A percentile compares a stretch with the other conserved stretches of the same genome.
Evolutionary conservation across 2,113 vertebrate genomes (phyloP).

Genomic region (Pogonocichla stellata): DNA sequence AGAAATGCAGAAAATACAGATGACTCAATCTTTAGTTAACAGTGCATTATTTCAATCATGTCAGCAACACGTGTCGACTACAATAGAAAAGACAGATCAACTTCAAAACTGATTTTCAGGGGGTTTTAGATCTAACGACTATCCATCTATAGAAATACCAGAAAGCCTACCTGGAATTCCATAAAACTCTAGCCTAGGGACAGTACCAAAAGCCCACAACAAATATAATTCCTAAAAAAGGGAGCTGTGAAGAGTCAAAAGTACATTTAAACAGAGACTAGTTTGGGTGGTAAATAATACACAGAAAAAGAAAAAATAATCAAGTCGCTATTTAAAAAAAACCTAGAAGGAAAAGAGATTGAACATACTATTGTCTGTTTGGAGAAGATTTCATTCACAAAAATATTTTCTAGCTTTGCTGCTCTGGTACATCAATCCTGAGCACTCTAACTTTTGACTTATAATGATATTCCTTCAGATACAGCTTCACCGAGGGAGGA

Average conservation of each 20-base stretch:
- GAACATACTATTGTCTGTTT: not conserved
- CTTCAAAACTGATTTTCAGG: slow-evolving; percentile 27
- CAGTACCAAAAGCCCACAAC: slow-evolving; percentile 48
- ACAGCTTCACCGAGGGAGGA: slow-evolving; percentile 89
- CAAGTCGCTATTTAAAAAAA: not conserved
- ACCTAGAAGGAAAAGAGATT: not conserved
- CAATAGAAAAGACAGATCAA: slow-evolving; percentile 67
- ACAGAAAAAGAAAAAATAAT: not conserved
- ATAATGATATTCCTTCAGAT: slow-evolving; percentile 93
- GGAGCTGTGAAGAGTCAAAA: slow-evolving; percentile 42
- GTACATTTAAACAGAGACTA: slow-evolving; percentile 26
- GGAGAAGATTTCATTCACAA: not conserved
- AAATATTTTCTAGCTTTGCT: slow-evolving; percentile 66
- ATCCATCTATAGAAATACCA: slow-evolving; percentile 34
- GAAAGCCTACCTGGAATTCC: slow-evolving; percentile 47
- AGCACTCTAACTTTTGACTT: slow-evolving; percentile 84
- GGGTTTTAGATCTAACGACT: slow-evolving; percentile 46
- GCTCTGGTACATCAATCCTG: slow-evolving; percentile 76
- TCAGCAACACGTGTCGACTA: slow-evolving; percentile 51
- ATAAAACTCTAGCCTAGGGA: slow-evolving; percentile 37
- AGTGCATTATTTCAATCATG: slow-evolving; percentile 59
- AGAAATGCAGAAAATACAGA: slow-evolving; percentile 65
- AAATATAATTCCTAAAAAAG: slow-evolving; percentile 36
- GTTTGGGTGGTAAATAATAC: not conserved
- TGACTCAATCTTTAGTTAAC: slow-evolving; percentile 40